Conservation (phyloP, 1,140 invertebrate genomes). For the Agrypnia vestita region DNA sequence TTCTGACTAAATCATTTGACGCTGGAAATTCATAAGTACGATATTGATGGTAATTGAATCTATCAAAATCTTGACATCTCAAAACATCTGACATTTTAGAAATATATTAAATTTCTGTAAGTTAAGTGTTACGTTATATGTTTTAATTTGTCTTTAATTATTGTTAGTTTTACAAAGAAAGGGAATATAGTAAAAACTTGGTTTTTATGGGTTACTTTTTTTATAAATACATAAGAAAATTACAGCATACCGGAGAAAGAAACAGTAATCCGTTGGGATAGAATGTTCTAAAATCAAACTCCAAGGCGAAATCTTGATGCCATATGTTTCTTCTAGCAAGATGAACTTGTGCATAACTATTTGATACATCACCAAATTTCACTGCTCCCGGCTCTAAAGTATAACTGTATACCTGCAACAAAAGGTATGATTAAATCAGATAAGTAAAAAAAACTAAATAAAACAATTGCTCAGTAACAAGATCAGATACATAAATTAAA, state of each 20-base stretch:
- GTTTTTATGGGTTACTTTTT: too few relatives aligned
- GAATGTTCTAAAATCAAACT: constrained; percentile 90
- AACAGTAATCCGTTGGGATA: constrained; percentile 88
- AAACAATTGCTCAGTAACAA: background rate
- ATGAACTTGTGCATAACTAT: constrained; percentile 84
- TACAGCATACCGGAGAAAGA: constrained; percentile 78
- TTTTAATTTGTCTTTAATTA: too few relatives aligned
- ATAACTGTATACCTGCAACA: constrained; percentile 71
- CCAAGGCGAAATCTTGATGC: constrained; percentile 82
- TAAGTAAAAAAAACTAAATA: background rate
- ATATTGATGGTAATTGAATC: too few relatives aligned
- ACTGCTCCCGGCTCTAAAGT: constrained; percentile 85
- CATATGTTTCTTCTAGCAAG: constrained; percentile 76
- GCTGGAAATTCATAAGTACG: too few relatives aligned
- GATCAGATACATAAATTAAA: constrained; percentile 55
- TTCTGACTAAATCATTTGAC: too few relatives aligned
- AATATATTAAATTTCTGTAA: too few relatives aligned
- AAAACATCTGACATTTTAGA: too few relatives aligned
- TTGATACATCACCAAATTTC: constrained; percentile 87
- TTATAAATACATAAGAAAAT: too few relatives aligned
- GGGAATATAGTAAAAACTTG: too few relatives aligned
- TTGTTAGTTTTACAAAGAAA: too few relatives aligned
- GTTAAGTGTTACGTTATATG: too few relatives aligned
- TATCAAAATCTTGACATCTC: too few relatives aligned
- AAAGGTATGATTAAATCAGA: constrained; percentile 7